Conservation (phyloP, 1,140 invertebrate genomes). For the Drosophila quadrilineata region DNA sequence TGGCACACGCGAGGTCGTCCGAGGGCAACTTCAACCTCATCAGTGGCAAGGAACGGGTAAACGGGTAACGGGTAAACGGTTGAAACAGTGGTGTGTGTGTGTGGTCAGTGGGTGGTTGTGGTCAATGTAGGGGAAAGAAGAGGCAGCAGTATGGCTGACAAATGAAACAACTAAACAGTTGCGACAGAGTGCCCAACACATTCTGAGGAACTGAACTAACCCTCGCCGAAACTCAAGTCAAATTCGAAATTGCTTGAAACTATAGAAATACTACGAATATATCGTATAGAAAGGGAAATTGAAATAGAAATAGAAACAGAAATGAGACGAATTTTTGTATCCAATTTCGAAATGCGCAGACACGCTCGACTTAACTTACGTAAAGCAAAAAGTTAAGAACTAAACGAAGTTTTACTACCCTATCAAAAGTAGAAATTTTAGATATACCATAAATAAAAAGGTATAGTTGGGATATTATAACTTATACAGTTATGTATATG, state of each 20-base stretch:
- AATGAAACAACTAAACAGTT: constrained; percentile 51
- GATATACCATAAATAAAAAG: background rate
- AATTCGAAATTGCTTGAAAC: constrained; percentile 47
- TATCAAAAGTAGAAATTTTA: too few relatives aligned
- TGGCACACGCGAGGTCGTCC: constrained; percentile 40
- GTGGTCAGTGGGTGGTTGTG: constrained; percentile 18
- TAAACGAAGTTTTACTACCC: constrained; percentile 1
- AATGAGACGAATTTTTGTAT: constrained; percentile 53
- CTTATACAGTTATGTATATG: too few relatives aligned
- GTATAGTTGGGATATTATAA: too few relatives aligned
- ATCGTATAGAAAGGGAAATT: too few relatives aligned
- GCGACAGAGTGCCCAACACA: constrained; percentile 34
- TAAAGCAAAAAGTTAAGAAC: background rate
- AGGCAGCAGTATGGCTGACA: constrained; percentile 14
- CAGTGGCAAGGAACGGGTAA: constrained; percentile 19
- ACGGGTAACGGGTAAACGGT: too few relatives aligned
- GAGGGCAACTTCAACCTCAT: constrained; percentile 16
- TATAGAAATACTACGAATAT: constrained; percentile 20
- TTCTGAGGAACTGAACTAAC: constrained; percentile 45
- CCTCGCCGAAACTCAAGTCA: constrained; percentile 32
- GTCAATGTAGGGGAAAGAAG: background rate
- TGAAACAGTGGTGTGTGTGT: constrained; percentile 1
- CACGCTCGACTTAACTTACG: constrained; percentile 54
- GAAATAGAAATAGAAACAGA: constrained; percentile 11
- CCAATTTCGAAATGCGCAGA: constrained; percentile 61